Evolutionary conservation across 2,797 vertebrate species (phyloP).

Genomic region (Syngnathus acus): DNA sequence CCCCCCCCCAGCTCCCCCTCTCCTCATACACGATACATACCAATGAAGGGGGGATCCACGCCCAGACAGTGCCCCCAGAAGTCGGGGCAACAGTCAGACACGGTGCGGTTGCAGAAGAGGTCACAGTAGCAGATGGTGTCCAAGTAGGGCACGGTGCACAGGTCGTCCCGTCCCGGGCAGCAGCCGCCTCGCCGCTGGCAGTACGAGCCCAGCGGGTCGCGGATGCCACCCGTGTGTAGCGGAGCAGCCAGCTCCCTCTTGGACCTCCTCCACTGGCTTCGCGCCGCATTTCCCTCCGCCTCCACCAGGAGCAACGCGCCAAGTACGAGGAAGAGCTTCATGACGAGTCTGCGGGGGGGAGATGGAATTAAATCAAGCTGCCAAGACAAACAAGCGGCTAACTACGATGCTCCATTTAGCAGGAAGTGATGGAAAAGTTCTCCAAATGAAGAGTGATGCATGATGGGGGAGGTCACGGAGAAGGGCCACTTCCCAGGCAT

Average conservation of each 20-base stretch:
- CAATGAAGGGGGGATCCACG: constrained; percentile 57
- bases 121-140: constrained; percentile 97
- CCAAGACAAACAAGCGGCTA: constrained; percentile 44
- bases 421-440: constrained; percentile 19
- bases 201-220: constrained; percentile 83
- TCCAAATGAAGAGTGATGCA: constrained; percentile 13
- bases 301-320: constrained; percentile 61
- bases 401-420: constrained; percentile 26
- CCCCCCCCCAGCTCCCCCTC: neutral
- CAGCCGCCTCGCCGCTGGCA: constrained; percentile 81
- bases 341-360: constrained; percentile 43
- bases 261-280: constrained; percentile 52
- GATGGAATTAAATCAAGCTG: constrained; percentile 6
- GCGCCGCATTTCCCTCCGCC: constrained; percentile 35
- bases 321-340: constrained; percentile 52
- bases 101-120: constrained; percentile 94
- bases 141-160: constrained; percentile 85
- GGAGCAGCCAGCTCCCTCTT: constrained; percentile 81
- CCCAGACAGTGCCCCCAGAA: constrained; percentile 90
- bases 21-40: constrained; percentile 35
- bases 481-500: constrained; percentile 3
- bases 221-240: constrained; percentile 80
- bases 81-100: constrained; percentile 96
- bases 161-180: constrained; percentile 81
- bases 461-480: constrained; percentile 5